Evolutionary conservation across 2,797 vertebrate species (phyloP).

Genomic region (Sebastes flavidus): DNA sequence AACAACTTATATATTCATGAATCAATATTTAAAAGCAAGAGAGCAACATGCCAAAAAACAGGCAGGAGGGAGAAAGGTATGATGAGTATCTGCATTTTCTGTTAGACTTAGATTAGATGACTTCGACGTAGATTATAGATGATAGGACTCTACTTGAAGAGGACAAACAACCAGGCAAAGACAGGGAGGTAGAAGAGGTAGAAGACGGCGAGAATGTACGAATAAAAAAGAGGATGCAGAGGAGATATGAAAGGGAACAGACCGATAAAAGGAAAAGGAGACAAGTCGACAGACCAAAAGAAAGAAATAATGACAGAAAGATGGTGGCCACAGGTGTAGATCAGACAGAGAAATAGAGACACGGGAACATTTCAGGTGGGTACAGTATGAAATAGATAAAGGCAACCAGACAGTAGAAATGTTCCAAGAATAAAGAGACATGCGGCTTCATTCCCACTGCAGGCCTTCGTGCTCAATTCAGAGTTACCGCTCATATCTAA

Average conservation of each 20-base stretch:
- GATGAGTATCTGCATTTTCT: background rate
- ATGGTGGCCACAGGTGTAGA: background rate
- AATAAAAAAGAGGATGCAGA: background rate
- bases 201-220: background rate
- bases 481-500: slow-evolving; percentile 16
- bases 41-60: background rate
- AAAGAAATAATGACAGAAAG: background rate
- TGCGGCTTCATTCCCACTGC: background rate
- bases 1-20: background rate
- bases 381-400: slow-evolving; percentile 1
- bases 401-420: background rate
- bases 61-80: background rate
- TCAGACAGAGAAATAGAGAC: background rate
- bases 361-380: background rate
- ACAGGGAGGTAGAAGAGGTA: background rate
- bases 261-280: background rate
- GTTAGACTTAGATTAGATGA: background rate
- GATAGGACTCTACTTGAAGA: background rate
- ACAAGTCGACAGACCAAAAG: background rate
- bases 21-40: background rate
- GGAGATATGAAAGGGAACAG: background rate
- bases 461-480: slow-evolving; percentile 3
- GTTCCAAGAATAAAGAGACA: background rate
- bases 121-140: background rate
- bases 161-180: background rate